phyloP scores from a whole-genome alignment of 2,113 vertebrate genomes.

The Calidris pugnax region DNA sequence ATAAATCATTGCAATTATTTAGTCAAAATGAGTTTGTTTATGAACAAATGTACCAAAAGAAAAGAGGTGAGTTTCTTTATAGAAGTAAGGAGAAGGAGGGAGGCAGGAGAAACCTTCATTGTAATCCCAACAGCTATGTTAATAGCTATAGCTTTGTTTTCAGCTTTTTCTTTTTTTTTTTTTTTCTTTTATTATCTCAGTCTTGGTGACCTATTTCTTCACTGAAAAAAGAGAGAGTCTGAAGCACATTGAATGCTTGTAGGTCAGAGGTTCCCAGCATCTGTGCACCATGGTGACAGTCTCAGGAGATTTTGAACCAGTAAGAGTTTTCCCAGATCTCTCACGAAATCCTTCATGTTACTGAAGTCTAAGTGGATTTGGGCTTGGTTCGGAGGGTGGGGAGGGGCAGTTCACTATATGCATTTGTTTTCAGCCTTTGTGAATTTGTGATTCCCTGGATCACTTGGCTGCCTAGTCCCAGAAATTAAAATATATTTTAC shows the following conservation, averaged over 20 bases:
- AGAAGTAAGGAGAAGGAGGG: neutral
- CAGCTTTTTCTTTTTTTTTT: constrained; percentile 7
- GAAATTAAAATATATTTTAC: constrained; percentile 82
- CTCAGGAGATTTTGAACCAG: constrained; percentile 44
- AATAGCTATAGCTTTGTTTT: constrained; percentile 23
- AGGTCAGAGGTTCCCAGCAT: constrained; percentile 23
- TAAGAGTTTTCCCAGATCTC: constrained; percentile 23
- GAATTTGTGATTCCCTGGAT: constrained; percentile 68
- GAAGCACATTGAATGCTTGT: constrained; percentile 29
- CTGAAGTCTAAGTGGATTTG: neutral
- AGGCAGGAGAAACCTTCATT: neutral
- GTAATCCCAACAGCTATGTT: neutral
- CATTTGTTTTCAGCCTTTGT: constrained; percentile 48
- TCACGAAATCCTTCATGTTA: neutral
- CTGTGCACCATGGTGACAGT: neutral
- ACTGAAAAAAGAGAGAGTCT: neutral
- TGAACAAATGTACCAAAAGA: neutral
- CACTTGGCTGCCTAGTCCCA: constrained; percentile 58
- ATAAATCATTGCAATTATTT: constrained; percentile 56
- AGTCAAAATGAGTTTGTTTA: constrained; percentile 56
- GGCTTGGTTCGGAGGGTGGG: neutral
- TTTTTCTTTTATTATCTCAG: constrained; percentile 31
- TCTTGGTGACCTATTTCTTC: constrained; percentile 49
- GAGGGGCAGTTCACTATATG: neutral
- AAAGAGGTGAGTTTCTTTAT: neutral